Conservation (phyloP, 2,888 invertebrate genomes). For the Helleia helle region DNA sequence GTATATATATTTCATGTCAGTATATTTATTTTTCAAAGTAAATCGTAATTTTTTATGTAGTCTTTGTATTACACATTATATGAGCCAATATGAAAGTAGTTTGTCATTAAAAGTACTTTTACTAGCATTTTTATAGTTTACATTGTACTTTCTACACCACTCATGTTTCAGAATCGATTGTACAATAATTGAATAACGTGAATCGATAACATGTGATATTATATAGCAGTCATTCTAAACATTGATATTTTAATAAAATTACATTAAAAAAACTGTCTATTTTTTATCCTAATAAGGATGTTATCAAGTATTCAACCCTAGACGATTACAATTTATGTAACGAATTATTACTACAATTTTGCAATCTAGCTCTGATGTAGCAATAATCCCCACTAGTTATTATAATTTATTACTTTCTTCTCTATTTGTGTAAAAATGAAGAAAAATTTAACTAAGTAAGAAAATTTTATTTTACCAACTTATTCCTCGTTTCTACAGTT, state of each 20-base stretch:
- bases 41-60: background rate
- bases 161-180: conserved; percentile 38
- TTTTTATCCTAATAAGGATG: conserved; percentile 9
- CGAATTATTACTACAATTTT: too few species aligned
- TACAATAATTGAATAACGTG: conserved; percentile 26
- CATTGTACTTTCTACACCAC: conserved; percentile 49
- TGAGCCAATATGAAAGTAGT: conserved; percentile 17
- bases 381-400: too few species aligned
- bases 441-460: too few species aligned
- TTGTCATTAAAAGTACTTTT: conserved; percentile 36
- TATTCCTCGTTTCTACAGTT: too few species aligned
- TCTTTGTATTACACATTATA: background rate
- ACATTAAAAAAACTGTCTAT: conserved; percentile 43
- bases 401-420: too few species aligned
- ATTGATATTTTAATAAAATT: conserved; percentile 67
- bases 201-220: conserved; percentile 25
- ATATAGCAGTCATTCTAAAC: conserved; percentile 51
- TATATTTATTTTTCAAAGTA: conserved; percentile 4
- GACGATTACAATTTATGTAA: too few species aligned
- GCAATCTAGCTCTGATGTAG: too few species aligned
- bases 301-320: too few species aligned
- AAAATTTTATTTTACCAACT: too few species aligned
- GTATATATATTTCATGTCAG: background rate
- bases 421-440: too few species aligned
- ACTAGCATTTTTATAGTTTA: conserved; percentile 52